Evolutionary conservation across 2,113 vertebrate species (phyloP).

Genomic region (Tetraodon nigroviridis): DNA sequence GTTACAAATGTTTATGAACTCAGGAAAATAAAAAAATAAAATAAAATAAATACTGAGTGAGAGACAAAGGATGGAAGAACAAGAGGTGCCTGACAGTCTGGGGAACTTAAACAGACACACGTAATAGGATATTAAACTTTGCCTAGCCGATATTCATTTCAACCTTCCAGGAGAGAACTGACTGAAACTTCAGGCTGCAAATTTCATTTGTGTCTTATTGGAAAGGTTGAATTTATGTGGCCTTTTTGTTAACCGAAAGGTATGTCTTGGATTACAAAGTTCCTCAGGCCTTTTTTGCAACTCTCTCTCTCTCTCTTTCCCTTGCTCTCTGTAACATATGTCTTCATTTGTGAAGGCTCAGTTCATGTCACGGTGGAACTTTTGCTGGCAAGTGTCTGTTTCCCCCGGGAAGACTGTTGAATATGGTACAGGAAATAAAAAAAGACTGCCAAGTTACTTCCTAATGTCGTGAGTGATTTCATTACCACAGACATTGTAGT

Average conservation of each 20-base stretch:
- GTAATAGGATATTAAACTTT: slow-evolving; percentile 79
- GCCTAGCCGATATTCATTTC: slow-evolving; percentile 74
- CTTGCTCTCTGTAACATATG: slow-evolving; percentile 67
- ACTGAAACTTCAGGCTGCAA: slow-evolving; percentile 66
- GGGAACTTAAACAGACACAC: slow-evolving; percentile 72
- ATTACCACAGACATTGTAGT: slow-evolving; percentile 69
- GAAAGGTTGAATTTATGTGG: slow-evolving; percentile 71
- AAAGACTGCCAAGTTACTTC: slow-evolving; percentile 72
- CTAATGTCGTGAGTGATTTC: slow-evolving; percentile 72
- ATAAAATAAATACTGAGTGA: no score
- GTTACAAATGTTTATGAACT: slow-evolving; percentile 49
- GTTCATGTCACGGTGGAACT: slow-evolving; percentile 73
- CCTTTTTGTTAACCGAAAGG: slow-evolving; percentile 67
- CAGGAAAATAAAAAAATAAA: slow-evolving; percentile 57
- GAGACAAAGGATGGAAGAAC: slow-evolving; percentile 11
- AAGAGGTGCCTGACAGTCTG: slow-evolving; percentile 48
- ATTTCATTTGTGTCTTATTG: slow-evolving; percentile 71
- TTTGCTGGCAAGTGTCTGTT: slow-evolving; percentile 72
- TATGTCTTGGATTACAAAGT: slow-evolving; percentile 63
- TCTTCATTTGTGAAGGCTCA: slow-evolving; percentile 76
- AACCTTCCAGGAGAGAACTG: slow-evolving; percentile 71
- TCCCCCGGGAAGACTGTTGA: slow-evolving; percentile 72
- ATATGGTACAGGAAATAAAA: slow-evolving; percentile 69
- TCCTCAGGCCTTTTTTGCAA: slow-evolving; percentile 53
- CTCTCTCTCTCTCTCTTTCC: slow-evolving; percentile 26